Percentiles rank a stretch among this genome's conserved stretches.
Conservation (phyloP, 1,140 invertebrate genomes). For the Halictus rubicundus region DNA sequence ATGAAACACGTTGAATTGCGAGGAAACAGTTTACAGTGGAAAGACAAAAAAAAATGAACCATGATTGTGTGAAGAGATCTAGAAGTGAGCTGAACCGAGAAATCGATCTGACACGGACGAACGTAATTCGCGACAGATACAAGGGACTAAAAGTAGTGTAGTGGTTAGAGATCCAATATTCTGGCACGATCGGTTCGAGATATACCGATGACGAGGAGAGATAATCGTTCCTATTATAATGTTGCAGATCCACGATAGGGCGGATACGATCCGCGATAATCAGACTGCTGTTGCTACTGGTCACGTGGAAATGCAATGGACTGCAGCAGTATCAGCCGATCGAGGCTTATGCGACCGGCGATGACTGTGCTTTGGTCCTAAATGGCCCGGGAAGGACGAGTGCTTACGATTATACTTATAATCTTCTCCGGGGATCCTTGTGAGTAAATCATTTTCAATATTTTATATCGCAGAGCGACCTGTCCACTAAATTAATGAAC, state of each 20-base stretch:
- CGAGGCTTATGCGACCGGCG: conserved; percentile 76
- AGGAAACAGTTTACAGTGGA: no score
- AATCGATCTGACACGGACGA: neutral
- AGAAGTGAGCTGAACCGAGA: neutral
- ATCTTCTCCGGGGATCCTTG: conserved; percentile 87
- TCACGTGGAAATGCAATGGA: conserved; percentile 48
- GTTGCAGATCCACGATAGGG: conserved; percentile 60
- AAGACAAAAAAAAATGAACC: neutral
- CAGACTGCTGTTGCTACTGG: conserved; percentile 51
- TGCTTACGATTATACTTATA: conserved; percentile 90
- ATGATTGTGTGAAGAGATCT: neutral
- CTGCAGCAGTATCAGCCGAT: conserved; percentile 75
- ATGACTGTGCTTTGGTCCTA: conserved; percentile 89
- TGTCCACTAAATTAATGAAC: no score
- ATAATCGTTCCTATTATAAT: conserved; percentile 42
- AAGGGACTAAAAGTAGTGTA: neutral
- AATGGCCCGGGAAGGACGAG: conserved; percentile 87
- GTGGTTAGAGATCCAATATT: neutral
- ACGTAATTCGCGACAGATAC: neutral
- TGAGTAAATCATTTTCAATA: conserved; percentile 79
- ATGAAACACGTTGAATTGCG: no score
- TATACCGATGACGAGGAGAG: neutral
- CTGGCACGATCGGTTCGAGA: neutral
- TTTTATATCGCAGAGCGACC: no score
- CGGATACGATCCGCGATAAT: conserved; percentile 60